phyloP scores from a whole-genome alignment of 2,888 invertebrate species.

The Drosophila koepferae region DNA sequence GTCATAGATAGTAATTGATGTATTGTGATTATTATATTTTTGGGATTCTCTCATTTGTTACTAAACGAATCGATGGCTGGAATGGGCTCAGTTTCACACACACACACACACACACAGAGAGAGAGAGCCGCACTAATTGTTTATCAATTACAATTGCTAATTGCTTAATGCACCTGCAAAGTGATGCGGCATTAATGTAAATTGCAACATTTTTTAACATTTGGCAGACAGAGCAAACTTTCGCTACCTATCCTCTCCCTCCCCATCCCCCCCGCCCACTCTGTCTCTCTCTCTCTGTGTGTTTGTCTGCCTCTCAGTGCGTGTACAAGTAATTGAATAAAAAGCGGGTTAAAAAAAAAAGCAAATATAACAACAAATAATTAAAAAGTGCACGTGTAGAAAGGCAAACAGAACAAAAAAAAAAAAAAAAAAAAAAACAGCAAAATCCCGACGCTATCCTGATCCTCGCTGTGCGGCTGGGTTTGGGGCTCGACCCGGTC shows the following conservation, averaged over 20 bases:
- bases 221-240: slow-evolving; percentile 22
- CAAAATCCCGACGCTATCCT: slow-evolving; percentile 27
- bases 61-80: background rate
- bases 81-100: slow-evolving; percentile 23
- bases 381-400: slow-evolving; percentile 53
- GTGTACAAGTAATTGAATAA: slow-evolving; percentile 72
- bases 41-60: background rate
- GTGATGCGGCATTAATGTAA: slow-evolving; percentile 51
- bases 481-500: slow-evolving; percentile 1
- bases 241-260: background rate
- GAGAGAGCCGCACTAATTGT: slow-evolving; percentile 67
- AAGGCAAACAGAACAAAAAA: slow-evolving; percentile 15
- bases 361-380: slow-evolving; percentile 49
- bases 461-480: background rate
- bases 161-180: slow-evolving; percentile 68
- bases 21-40: slow-evolving; percentile 1
- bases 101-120: background rate
- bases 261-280: slow-evolving; percentile 1
- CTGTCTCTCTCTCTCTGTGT: background rate
- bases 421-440: slow-evolving; percentile 12
- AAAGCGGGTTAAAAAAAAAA: slow-evolving; percentile 38
- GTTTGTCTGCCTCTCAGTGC: background rate
- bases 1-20: slow-evolving; percentile 2
- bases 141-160: slow-evolving; percentile 77
- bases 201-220: slow-evolving; percentile 58